Percentiles rank a stretch among this genome's conserved stretches.
These are phyloP conservation scores for Sarcophaga variegata DNA, from an alignment of 2,888 invertebrate genomes.

Conservation along the genomic window DNA sequence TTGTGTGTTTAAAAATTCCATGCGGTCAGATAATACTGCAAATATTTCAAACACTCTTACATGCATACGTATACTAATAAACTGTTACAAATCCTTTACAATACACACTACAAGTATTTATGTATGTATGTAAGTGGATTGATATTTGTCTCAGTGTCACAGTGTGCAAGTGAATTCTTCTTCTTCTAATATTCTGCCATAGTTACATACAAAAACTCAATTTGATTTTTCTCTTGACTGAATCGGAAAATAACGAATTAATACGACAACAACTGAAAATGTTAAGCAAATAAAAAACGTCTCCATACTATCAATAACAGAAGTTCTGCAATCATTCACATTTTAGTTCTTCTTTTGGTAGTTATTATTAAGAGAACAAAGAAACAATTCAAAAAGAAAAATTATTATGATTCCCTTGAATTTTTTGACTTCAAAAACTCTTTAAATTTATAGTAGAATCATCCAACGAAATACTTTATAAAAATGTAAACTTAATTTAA, in stretches of 20 bases:
- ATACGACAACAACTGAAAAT: background rate
- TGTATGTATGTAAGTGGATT: too few species aligned
- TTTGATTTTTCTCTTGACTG: slow-evolving; percentile 47
- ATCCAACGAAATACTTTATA: too few species aligned
- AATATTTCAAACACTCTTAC: background rate
- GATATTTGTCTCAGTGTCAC: background rate
- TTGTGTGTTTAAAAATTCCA: background rate
- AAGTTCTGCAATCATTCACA: background rate
- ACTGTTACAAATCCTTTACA: background rate
- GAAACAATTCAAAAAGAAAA: too few species aligned
- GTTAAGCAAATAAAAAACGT: background rate
- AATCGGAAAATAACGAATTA: slow-evolving; percentile 11
- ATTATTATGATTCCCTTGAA: too few species aligned
- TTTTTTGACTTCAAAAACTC: too few species aligned
- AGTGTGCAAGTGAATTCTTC: background rate
- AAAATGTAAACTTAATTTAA: too few species aligned
- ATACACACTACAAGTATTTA: too few species aligned
- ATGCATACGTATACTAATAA: background rate
- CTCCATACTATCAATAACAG: background rate
- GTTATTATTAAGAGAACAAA: too few species aligned
- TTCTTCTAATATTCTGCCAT: background rate
- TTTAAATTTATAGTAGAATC: too few species aligned
- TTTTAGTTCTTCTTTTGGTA: too few species aligned
- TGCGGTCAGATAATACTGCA: background rate
- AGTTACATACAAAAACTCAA: slow-evolving; percentile 35